Percentiles rank a stretch among this genome's conserved stretches.
These are phyloP conservation scores for Heterochromis multidens DNA, from an alignment of 2,113 vertebrate species.

Conservation along the genomic window DNA sequence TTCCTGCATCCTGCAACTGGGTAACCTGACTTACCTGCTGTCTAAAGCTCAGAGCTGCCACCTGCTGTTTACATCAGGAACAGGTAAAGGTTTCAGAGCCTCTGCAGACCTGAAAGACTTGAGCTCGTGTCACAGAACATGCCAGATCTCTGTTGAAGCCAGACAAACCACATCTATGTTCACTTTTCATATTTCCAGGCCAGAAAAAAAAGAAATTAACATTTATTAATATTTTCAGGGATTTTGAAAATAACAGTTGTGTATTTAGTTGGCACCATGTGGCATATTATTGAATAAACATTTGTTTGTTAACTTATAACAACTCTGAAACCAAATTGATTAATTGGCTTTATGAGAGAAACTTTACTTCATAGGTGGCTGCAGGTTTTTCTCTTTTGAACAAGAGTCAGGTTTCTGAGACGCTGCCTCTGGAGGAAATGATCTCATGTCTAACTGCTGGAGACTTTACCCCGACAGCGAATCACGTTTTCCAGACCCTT, in stretches of 20 bases:
- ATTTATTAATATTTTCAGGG: neutral
- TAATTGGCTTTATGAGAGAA: neutral
- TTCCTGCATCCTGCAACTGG: neutral
- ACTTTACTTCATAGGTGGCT: neutral
- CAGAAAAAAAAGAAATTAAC: neutral
- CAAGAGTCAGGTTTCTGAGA: conserved; percentile 27
- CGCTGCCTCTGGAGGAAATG: conserved; percentile 44
- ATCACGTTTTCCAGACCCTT: conserved; percentile 55
- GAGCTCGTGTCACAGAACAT: neutral
- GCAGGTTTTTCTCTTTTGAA: conserved; percentile 8
- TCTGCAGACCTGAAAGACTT: neutral
- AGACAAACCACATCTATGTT: neutral
- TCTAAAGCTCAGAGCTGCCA: conserved; percentile 70
- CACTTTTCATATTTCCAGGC: neutral
- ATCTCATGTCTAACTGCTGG: conserved; percentile 55
- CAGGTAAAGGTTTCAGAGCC: conserved; percentile 12
- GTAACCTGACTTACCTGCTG: conserved; percentile 42
- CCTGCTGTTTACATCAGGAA: conserved; percentile 67
- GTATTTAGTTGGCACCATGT: neutral
- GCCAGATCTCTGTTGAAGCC: neutral
- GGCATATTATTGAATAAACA: neutral
- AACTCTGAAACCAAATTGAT: neutral
- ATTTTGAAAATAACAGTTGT: neutral
- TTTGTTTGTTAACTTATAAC: neutral
- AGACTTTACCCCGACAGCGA: neutral